Base-by-base conservation (phyloP, 2,797 vertebrate species). In the Coregonus sp. region DNA sequence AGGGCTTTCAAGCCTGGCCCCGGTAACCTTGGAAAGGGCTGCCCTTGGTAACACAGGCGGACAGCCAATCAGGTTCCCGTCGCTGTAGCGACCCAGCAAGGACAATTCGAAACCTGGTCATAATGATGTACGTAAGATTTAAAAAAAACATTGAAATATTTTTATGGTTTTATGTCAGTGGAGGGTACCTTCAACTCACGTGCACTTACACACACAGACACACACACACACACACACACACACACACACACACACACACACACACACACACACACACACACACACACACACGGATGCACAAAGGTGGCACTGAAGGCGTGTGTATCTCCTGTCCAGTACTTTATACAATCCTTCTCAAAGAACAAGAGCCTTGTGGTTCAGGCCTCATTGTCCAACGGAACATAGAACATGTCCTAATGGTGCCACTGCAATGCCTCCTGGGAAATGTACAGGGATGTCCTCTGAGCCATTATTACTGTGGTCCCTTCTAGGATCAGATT, bases 1-100 rank as follows among this genome's bases (percentile, higher is more conserved):
- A 84, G 84, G 80, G 91, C 89, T 90, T 91, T 92, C 86, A 89
- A 88, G 81, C 73, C 77, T 84, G 90, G 90, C 88, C 90, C 87
- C 78, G 73, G 84, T 83, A 76, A 78, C 80, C 85, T 88, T 73
- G 80, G 79, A 86, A 85, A 90, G 86, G 81, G 84, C 87, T 81
- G 80, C 89, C 86, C 86, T 76, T 85, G 86, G 85, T 86, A 87
- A 88, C 87, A 91, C 83, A 83, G 78, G 61, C 82, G 16, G 75
- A 75, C 82, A 35, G 74, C 88, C 88, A 89, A 88, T 91, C 86
- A 81, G 70, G 63, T 76, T 51, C 20, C 18, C 65, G 51, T 75
- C 68, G 66, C 70, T 40, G 11, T 82, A 80, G 85, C 75, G 85
- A 85, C 85, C 86, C 84, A 76, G 83, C 84, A 71, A 78, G 76